Conservation (phyloP, 2,888 invertebrate genomes). For the Teleogryllus oceanicus region DNA sequence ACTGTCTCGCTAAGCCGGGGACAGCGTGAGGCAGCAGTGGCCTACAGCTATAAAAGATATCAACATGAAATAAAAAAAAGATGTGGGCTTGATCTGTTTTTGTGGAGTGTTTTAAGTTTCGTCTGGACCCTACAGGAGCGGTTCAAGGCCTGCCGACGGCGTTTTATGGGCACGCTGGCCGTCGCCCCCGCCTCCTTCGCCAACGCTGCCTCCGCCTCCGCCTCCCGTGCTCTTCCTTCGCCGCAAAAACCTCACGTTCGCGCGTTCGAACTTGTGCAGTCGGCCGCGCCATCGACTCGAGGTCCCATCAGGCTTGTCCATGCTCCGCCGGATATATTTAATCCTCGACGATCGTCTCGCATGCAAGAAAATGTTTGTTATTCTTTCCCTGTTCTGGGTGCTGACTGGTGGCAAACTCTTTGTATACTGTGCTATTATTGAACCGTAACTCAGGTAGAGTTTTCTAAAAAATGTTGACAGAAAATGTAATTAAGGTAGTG, state of each 20-base stretch:
- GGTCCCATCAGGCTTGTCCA: not conserved
- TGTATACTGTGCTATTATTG: too few species aligned
- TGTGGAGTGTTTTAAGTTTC: constrained; percentile 18
- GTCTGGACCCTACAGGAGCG: not conserved
- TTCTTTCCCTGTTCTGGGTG: too few species aligned
- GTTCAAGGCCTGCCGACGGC: constrained; percentile 6
- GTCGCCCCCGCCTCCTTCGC: not conserved
- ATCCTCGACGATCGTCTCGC: too few species aligned
- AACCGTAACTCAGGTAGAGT: too few species aligned
- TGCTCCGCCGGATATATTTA: too few species aligned
- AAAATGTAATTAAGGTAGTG: too few species aligned
- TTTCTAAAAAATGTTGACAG: too few species aligned
- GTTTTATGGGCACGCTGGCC: not conserved
- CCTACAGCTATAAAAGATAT: constrained; percentile 9
- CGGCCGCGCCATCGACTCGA: not conserved
- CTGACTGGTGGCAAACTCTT: too few species aligned
- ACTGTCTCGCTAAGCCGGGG: not conserved
- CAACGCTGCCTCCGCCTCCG: not conserved
- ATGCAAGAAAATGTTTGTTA: too few species aligned
- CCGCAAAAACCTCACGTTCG: not conserved
- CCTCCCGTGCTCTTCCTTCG: not conserved
- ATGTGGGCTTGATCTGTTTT: constrained; percentile 26
- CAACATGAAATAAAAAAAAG: constrained; percentile 19
- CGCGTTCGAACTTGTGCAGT: too few species aligned
- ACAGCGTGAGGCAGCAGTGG: not conserved